phyloP scores from a whole-genome alignment of 2,797 vertebrate genomes.

The Oreochromis grahami region DNA sequence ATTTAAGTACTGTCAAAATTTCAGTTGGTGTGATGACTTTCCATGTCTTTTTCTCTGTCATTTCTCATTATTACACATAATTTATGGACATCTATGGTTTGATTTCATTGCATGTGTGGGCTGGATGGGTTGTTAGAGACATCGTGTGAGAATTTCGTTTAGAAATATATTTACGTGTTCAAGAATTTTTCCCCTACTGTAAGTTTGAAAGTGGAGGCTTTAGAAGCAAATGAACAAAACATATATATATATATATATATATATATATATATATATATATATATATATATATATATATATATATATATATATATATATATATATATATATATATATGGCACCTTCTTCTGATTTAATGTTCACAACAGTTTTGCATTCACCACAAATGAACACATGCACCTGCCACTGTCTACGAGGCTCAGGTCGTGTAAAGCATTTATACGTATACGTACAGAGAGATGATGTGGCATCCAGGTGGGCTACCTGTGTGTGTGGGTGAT shows the following conservation, averaged over 20 bases:
- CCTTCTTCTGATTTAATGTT: neutral
- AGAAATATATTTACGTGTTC: neutral
- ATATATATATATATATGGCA: no score
- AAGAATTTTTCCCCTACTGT: neutral
- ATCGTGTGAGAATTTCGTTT: neutral
- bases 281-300: no score
- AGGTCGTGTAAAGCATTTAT: neutral
- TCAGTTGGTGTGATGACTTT: neutral
- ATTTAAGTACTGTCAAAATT: neutral
- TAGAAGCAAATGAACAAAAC: neutral
- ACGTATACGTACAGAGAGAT: neutral
- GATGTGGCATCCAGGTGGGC: conserved; percentile 13
- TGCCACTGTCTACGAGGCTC: neutral
- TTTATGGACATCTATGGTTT: neutral
- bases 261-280: no score
- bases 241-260: no score
- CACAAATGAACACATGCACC: neutral
- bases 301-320: no score
- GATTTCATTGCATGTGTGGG: neutral
- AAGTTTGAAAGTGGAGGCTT: neutral
- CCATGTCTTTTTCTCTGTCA: neutral
- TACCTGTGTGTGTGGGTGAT: conserved; percentile 16
- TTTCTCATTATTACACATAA: neutral
- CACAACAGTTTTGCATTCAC: neutral
- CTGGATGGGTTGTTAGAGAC: neutral